These are phyloP conservation scores for Meandrina meandrites DNA, from an alignment of 92 coral and sea anemone genomes.

Conservation along the genomic window DNA sequence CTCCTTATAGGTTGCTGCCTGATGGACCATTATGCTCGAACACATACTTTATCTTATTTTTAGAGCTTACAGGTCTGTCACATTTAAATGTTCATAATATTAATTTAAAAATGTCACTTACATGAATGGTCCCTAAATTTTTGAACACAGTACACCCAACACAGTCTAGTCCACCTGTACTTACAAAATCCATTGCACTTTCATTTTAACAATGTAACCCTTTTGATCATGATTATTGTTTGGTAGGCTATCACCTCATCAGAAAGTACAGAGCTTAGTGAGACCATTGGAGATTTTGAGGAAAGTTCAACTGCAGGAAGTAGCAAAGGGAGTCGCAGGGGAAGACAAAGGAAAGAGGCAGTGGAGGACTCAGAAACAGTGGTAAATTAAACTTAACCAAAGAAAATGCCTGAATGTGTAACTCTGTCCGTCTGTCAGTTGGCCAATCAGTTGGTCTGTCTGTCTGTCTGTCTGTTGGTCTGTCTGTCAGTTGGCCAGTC, in stretches of 20 bases:
- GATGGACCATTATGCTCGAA: too few species aligned
- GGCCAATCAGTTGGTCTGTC: background rate
- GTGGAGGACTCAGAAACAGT: conserved; percentile 3
- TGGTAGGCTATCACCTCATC: background rate
- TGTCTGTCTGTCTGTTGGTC: background rate
- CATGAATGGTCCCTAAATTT: too few species aligned
- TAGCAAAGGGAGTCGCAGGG: background rate
- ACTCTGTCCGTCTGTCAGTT: background rate
- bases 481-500: too few species aligned
- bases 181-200: too few species aligned
- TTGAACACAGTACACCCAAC: too few species aligned
- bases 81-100: too few species aligned
- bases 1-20: too few species aligned
- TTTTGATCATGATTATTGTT: background rate
- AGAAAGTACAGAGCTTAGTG: conserved; percentile 3
- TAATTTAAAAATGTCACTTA: too few species aligned
- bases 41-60: too few species aligned
- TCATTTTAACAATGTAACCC: background rate
- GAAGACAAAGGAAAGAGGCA: background rate
- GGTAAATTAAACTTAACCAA: background rate
- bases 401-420: background rate
- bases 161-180: too few species aligned
- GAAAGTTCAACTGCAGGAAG: conserved; percentile 11
- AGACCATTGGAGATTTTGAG: conserved; percentile 4
- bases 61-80: too few species aligned